Conservation (phyloP, 2,113 vertebrate genomes). For the Cyphomyrus plagiostoma region DNA sequence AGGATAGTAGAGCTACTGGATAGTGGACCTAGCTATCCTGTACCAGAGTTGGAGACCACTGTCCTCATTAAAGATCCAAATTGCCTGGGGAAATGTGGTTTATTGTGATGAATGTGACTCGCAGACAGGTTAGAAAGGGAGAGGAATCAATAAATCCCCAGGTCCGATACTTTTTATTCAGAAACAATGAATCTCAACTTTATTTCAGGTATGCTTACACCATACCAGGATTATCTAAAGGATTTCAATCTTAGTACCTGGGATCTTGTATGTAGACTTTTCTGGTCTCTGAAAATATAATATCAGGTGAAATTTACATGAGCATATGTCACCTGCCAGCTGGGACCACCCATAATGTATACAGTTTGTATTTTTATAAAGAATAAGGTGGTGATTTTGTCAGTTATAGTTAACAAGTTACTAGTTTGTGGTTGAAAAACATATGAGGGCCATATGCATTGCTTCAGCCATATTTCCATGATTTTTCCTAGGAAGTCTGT, state of each 20-base stretch:
- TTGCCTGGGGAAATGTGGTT: not conserved
- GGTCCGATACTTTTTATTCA: not conserved
- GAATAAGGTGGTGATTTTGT: not conserved
- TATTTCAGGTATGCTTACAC: not conserved
- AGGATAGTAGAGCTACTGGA: not conserved
- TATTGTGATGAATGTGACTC: not conserved
- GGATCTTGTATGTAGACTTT: not conserved
- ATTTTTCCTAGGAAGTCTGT: not conserved
- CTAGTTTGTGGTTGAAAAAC: not conserved
- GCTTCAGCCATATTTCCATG: not conserved
- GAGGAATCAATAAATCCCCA: not conserved
- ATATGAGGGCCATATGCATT: not conserved
- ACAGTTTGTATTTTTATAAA: not conserved
- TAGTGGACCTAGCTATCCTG: not conserved
- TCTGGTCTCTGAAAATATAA: not conserved
- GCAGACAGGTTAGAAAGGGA: not conserved
- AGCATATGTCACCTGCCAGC: not conserved
- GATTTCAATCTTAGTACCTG: not conserved
- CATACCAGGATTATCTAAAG: not conserved
- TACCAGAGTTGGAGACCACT: not conserved
- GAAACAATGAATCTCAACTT: not conserved
- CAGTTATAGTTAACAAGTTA: not conserved
- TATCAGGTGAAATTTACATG: not conserved
- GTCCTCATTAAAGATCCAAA: not conserved
- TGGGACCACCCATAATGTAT: not conserved